Conservation (phyloP, 2,888 invertebrate species). For the Acanthoscelides obtectus region DNA sequence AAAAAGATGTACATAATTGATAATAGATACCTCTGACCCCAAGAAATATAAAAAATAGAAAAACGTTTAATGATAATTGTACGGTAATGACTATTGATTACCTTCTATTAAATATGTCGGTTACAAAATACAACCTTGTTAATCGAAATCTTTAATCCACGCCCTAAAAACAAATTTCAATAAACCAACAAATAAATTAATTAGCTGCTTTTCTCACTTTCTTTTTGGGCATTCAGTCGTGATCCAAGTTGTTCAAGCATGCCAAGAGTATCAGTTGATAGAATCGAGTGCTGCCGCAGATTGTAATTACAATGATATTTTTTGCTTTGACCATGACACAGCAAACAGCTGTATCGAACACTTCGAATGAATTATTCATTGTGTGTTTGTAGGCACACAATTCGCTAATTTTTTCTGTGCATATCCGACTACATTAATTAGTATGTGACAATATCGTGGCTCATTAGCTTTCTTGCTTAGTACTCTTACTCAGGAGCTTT, state of each 20-base stretch:
- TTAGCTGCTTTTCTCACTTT: no score
- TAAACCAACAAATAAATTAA: no score
- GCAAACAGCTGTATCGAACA: background rate
- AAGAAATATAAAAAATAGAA: background rate
- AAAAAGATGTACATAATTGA: no score
- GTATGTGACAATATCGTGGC: no score
- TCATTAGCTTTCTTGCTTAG: no score
- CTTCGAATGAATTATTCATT: background rate
- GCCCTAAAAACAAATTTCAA: no score
- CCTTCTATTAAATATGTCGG: background rate
- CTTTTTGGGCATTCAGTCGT: background rate
- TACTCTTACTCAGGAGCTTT: no score
- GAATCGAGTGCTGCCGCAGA: background rate
- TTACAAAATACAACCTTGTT: background rate
- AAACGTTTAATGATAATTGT: background rate
- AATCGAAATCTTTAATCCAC: background rate
- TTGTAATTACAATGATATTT: background rate
- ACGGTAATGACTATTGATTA: background rate
- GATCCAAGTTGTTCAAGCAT: background rate
- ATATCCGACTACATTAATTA: no score
- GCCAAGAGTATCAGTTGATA: background rate
- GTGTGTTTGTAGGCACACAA: background rate
- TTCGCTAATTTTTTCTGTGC: no score
- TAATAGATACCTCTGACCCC: no score
- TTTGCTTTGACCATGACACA: background rate